Base-by-base conservation (phyloP, 2,797 vertebrate species). In the Diplodus sargus region DNA sequence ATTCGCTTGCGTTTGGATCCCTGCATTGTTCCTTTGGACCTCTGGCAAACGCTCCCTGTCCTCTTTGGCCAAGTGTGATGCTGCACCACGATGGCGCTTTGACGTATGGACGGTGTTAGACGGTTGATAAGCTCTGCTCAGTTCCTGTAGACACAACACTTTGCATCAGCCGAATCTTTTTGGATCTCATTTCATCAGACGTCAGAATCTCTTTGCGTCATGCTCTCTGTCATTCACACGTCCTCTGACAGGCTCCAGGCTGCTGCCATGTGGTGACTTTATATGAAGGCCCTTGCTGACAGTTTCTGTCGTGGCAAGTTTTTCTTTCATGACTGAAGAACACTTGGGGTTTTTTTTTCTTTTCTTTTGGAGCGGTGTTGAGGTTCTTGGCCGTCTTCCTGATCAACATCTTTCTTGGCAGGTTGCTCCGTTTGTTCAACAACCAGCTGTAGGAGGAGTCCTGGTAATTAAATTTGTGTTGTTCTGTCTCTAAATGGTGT, bases 1-100 rank as follows among this genome's bases (percentile, higher is more conserved):
- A 81, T 79, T 63, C 70, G 68, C 74, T 70, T 82, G 76, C 57
- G 60, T 85, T 79, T 79, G 48, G 66, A 83, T 86, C 49, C 43
- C 43, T 57, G 61, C 75, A 85, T 87, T 74, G 76, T 83, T 89
- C 70, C 49, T 72, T 52, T 66, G 57, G 69, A 86, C 83, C 74
- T 82, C 67, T 72, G 87, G 82, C 83, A 72, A 79, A 85, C 59
- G 75, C 65, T 78, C 48, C n/a, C 63, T 3, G 20, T 60, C 42
- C 39, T 60, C 52, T 18, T 42, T 15, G 68, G 67, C 83, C 76
- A 79, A 72, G 61, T 70, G 65, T 76, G 61, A 70, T 57, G 78
- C 83, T 43, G 48, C 76, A 72, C 14, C 49, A 30, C 58, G 57
- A 10, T 9, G 34, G 34, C 14, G 66, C 68, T 78, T 60, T 10